Base-by-base conservation (phyloP, 2,888 invertebrate genomes). In the Hyles lineata region DNA sequence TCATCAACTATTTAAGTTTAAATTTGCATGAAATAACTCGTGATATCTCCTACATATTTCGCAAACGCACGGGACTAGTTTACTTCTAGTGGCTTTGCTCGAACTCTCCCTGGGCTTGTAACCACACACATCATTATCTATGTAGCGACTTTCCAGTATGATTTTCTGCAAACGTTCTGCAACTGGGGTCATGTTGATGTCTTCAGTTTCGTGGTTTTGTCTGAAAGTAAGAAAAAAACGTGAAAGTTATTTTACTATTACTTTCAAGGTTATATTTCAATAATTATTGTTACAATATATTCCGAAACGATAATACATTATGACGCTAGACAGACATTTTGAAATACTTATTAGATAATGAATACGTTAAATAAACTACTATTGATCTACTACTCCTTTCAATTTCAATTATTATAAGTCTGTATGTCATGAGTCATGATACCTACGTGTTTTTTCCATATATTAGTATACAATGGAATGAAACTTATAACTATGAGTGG, bases 31-130 rank as follows among this genome's bases (percentile, higher is more conserved):
- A 72, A 94, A 94, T 32, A 93, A 74, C 75, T 94, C 90, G 70
- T 94, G 88, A 75, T 94, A 94, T 72, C 89, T 83, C 73, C 83
- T 89, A 75, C 94, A 94, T 61, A 94, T 94, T 71, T 93, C 90
- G 71, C 94, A 94, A 7, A 91, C 80, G 74, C 94, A 94, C 1
- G 92, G 91, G 0, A 73, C 71, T 5, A 82, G 70, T 55, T 81
- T 82, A 0, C 76, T 71, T 19, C 75, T 75, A 4, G 52, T 72
- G 32, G 73, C 61, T 73, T 78, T 76, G 17, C 76, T 79, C 0
- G 60, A 8, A 23, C 73, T 78, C 0, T 78, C 73, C 4, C 72
- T 74, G 0, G 43, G 52, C 32, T 50, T 67, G 17, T 75, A 7
- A 75, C 70, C n/a, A 70, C 58, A 59, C 55, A 76, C 72, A 43